Base-by-base conservation (phyloP, 35 echinoderm and acorn worm genomes). In the Lytechinus variegatus region DNA sequence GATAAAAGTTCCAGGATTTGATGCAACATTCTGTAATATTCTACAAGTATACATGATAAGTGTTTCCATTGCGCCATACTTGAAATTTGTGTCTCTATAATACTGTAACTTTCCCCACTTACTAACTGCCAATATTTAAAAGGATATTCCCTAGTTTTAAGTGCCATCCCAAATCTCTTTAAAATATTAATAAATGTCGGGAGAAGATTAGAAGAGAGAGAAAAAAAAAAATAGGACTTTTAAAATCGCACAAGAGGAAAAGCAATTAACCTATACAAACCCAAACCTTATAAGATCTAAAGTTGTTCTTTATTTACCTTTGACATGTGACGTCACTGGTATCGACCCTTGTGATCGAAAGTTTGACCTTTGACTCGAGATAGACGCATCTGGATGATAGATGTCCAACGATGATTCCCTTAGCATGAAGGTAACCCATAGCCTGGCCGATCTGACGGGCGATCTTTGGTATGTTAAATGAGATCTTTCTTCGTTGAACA, bases 281-380 rank as follows among this genome's bases (percentile, higher is more conserved):
- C 13, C 9, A 58, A 58, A 58, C 8, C 56, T 58, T 9, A 16
- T 21, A 13, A 21, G 16, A 71, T 16, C 60, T 66, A 66, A 21
- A 71, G 61, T 24, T 58, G 13, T 58, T 58, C 0, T 33, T 44
- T 54, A 90, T 91, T 53, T 58, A 96, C 97, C 95, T 94, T 56
- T 98, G 86, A 86, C 95, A 96, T 91, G 94, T 94, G 92, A 92
- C 96, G 55, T 95, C 95, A 9, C 94, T 87, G n/a, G 95, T 96
- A 27, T 96, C 95, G n/a, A 97, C 95, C 52, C 96, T 95, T 11
- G 96, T 98, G 96, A 98, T 94, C 53, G 89, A 96, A 33, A 98
- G 89, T 52, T 98, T 98, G 95, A 98, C 96, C 97, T 98, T 98
- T 54, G 97, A 97, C 95, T 98, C 97, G 5, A 98, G 89, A 94